Percentiles rank a stretch among this genome's conserved stretches.
phyloP scores from a whole-genome alignment of 2,113 vertebrate species.

The Condylura cristata region DNA sequence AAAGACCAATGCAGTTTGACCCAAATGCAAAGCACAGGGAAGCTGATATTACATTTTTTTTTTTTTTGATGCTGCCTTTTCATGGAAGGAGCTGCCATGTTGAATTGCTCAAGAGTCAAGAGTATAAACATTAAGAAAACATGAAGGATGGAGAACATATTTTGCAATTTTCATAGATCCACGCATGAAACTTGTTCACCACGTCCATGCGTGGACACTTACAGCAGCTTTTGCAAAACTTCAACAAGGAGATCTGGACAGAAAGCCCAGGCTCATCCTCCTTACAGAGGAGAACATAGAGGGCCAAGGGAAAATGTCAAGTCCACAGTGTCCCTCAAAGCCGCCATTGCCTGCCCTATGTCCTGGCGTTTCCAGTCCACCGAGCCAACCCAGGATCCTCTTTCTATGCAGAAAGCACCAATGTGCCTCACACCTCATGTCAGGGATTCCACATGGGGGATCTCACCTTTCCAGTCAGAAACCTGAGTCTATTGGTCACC shows the following conservation, averaged over 20 bases:
- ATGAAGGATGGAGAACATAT: not conserved
- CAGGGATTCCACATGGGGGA: not conserved
- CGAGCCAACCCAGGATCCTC: not conserved
- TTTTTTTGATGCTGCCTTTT: not conserved
- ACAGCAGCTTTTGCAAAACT: not conserved
- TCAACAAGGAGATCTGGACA: not conserved
- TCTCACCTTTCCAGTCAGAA: not conserved
- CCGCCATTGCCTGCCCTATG: not conserved
- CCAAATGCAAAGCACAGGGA: not conserved
- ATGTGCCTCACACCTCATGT: not conserved
- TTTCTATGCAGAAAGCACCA: not conserved
- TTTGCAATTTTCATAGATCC: not conserved
- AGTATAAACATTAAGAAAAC: not conserved
- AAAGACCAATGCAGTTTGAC: not conserved
- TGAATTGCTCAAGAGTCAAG: not conserved
- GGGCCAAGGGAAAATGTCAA: not conserved
- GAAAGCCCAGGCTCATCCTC: not conserved
- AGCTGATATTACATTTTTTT: too few relatives aligned
- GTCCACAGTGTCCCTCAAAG: not conserved
- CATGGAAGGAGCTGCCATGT: not conserved
- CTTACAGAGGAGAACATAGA: not conserved
- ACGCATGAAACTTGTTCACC: not conserved
- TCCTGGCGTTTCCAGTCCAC: not conserved
- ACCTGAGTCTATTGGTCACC: not conserved
- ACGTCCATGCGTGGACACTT: too few relatives aligned